These are phyloP conservation scores for Odontocerum albicorne DNA, from an alignment of 2,888 invertebrate genomes.

Conservation along the genomic window DNA sequence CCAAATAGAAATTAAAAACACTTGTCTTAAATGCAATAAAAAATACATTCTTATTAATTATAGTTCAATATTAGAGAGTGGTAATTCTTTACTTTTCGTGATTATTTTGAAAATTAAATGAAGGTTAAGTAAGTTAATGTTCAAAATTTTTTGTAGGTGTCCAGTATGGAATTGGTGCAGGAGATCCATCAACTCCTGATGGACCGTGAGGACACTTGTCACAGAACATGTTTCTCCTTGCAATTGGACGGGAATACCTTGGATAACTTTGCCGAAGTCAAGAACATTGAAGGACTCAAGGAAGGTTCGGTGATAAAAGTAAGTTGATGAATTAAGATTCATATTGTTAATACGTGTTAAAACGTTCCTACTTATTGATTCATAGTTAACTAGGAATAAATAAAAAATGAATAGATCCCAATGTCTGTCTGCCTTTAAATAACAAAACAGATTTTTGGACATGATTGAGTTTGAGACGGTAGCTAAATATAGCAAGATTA, in stretches of 20 bases:
- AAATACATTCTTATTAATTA: background rate
- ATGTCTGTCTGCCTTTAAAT: no score
- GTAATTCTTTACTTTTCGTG: slow-evolving; percentile 10
- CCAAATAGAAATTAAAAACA: no score
- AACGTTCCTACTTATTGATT: no score
- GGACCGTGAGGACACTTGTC: slow-evolving; percentile 98
- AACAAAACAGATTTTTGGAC: no score
- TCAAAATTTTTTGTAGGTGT: slow-evolving; percentile 62
- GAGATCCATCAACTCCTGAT: slow-evolving; percentile 98
- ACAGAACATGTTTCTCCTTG: slow-evolving; percentile 96
- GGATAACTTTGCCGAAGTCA: slow-evolving; percentile 97
- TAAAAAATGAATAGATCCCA: no score
- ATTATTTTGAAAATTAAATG: no score
- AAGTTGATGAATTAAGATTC: slow-evolving; percentile 45
- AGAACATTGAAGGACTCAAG: slow-evolving; percentile 92
- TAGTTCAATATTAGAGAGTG: background rate
- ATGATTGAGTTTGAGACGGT: no score
- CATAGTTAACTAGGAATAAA: no score
- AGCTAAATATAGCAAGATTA: no score
- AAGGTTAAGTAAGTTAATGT: no score
- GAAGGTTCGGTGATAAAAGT: slow-evolving; percentile 92
- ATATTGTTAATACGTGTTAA: no score
- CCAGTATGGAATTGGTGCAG: slow-evolving; percentile 95
- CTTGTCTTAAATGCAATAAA: no score
- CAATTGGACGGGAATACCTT: slow-evolving; percentile 91